These are phyloP conservation scores for Sinocyclocheilus anshuiensis DNA, from an alignment of 2,113 vertebrate genomes.

Conservation along the genomic window DNA sequence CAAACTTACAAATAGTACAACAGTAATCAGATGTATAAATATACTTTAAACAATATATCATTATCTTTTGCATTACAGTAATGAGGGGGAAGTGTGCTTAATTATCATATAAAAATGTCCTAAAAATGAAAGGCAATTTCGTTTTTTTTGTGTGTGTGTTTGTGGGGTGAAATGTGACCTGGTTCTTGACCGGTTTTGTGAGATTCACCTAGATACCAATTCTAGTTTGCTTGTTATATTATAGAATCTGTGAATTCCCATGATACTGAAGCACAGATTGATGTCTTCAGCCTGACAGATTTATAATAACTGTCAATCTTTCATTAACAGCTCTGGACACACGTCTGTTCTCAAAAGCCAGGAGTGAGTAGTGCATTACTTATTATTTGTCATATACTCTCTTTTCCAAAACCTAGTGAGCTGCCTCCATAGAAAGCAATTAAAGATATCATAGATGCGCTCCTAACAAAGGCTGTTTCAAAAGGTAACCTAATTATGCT, in stretches of 20 bases:
- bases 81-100: neutral
- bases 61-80: neutral
- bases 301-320: conserved; percentile 13
- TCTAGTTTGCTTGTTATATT: neutral
- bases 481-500: neutral
- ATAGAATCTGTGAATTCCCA: neutral
- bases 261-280: neutral
- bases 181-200: neutral
- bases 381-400: neutral
- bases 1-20: neutral
- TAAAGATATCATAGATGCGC: neutral
- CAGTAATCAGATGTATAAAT: neutral
- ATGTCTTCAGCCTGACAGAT: neutral
- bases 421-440: neutral
- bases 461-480: neutral
- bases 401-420: neutral
- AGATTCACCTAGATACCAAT: neutral
- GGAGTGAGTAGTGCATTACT: conserved; percentile 60
- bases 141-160: neutral
- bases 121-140: neutral
- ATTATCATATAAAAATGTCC: neutral
- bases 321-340: conserved; percentile 64
- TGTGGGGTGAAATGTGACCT: neutral
- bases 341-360: conserved; percentile 50
- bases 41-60: neutral